Conservation (phyloP, 2,113 vertebrate genomes). For the Talpa occidentalis region DNA sequence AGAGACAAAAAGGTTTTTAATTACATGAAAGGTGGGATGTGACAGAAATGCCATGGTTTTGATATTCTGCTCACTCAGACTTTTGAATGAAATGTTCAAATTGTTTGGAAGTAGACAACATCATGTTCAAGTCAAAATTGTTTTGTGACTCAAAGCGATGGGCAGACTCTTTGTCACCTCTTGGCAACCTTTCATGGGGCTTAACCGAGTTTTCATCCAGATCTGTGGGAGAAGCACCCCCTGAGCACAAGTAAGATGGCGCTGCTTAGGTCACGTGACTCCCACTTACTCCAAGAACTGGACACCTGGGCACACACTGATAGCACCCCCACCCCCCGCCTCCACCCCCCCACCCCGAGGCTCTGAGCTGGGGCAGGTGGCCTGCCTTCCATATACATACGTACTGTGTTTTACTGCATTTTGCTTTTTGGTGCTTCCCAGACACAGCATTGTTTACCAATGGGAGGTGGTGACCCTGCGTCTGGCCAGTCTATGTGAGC, state of each 20-base stretch:
- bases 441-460: no score
- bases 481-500: no score
- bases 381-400: background rate
- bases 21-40: background rate
- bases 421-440: no score
- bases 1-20: background rate
- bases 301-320: background rate
- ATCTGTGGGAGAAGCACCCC: accelerated
- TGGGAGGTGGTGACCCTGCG: no score
- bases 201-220: background rate
- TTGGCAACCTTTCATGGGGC: background rate
- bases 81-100: background rate
- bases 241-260: background rate
- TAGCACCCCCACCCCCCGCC: no score
- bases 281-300: background rate
- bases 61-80: background rate
- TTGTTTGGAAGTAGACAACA: background rate
- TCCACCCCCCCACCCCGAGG: background rate
- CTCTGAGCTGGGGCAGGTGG: background rate
- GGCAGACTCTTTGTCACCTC: background rate
- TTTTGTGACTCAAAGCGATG: background rate
- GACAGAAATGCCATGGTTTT: background rate
- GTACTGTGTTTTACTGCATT: no score
- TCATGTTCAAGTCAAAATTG: background rate
- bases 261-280: background rate